Base-by-base conservation (phyloP, 2,113 vertebrate genomes). In the Electrona antarctica region DNA sequence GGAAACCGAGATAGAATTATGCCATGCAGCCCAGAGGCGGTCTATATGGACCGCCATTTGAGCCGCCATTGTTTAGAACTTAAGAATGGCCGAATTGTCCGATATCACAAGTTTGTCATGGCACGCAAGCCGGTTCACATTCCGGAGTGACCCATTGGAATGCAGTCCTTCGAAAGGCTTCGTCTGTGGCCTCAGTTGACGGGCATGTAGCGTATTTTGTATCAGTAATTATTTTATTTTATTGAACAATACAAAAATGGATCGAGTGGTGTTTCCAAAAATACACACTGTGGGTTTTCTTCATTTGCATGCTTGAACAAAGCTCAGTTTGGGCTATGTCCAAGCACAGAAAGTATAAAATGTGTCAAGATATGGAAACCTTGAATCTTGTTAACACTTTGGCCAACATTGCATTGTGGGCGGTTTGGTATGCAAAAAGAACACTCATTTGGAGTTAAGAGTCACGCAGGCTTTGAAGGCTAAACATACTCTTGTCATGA, bases 31-130 rank as follows among this genome's bases (percentile, higher is more conserved):
- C 70, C 80, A 60, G 73, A 69, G 75, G 74, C 79, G 83, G 86
- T 87, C 76, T 69, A 46, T 15, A 63, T 29, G 48, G 82, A 84
- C 87, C 80, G 56, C 82, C 59, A 21, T 60, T 77, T 54, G 54
- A 80, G 81, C 82, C 73, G 63, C 89, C 86, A 88, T 91, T 92
- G 92, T 93, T 89, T 79, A 66, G 77, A 76, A 72, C 75, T 71
- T 82, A 73, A 81, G 79, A 84, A 59, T 46, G 51, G 46, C 69
- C 68, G 58, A 85, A 74, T 82, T 80, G 86, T 85, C 76, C 59
- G 87, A 92, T 91, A 91, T 86, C 84, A 74, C 51, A 6, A 83
- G 89, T 86, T 88, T 86, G 76, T 80, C 62, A 67, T 82, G 82
- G 78, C 77, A 83, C 56, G 72, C 69, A 81, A 77, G 56, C 68